phyloP scores from a whole-genome alignment of 1,140 invertebrate genomes.

The Procambarus clarkii region DNA sequence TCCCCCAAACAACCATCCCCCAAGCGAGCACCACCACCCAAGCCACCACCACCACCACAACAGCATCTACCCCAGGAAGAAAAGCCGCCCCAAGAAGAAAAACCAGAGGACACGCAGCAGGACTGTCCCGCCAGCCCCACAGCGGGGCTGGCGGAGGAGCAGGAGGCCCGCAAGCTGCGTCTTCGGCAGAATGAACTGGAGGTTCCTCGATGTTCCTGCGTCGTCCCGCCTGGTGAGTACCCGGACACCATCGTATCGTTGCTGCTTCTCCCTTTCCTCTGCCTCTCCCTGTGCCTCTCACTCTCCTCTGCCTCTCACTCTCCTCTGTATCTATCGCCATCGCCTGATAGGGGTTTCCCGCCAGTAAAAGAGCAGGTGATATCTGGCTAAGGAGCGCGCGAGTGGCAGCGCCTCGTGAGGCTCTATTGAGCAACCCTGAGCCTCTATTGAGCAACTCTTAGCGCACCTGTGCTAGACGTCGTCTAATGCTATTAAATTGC shows the following conservation, averaged over 20 bases:
- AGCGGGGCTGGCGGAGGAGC: neutral
- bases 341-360: no score
- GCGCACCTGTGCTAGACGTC: no score
- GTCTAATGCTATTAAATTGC: no score
- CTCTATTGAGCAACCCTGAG: no score
- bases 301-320: neutral
- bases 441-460: no score
- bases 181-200: conserved; percentile 57
- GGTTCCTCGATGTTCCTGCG: conserved; percentile 51
- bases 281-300: neutral
- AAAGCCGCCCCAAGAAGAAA: conserved; percentile 13
- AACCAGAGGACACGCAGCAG: no score
- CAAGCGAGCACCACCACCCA: no score
- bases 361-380: no score
- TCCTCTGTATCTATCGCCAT: no score
- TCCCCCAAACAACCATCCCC: conserved; percentile 72
- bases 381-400: no score
- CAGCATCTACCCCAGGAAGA: conserved; percentile 5
- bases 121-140: conserved; percentile 11
- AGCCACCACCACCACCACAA: neutral
- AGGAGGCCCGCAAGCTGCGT: conserved; percentile 43
- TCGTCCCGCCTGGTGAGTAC: conserved; percentile 59
- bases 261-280: neutral
- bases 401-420: no score
- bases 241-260: no score